Percentiles rank a stretch among this genome's conserved stretches.
These are phyloP conservation scores for Amyelois transitella DNA, from an alignment of 1,140 invertebrate species.

Conservation along the genomic window DNA sequence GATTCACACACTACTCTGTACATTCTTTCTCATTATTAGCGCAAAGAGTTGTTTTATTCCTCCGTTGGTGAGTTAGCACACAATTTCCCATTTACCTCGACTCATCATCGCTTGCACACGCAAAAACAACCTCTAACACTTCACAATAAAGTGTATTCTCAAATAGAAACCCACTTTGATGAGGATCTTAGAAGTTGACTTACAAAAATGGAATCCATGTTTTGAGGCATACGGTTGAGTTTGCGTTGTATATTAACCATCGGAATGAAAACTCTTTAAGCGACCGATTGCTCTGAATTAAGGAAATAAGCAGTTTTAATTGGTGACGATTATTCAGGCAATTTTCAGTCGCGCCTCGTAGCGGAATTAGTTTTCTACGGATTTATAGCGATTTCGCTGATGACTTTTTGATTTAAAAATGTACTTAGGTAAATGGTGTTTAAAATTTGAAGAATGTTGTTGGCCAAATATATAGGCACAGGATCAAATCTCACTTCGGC, in stretches of 20 bases:
- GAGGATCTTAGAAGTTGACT: constrained; percentile 23
- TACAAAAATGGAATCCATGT: constrained; percentile 16
- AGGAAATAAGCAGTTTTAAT: constrained; percentile 69
- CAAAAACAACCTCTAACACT: constrained; percentile 29
- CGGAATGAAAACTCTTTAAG: constrained; percentile 42
- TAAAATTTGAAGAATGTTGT: no score
- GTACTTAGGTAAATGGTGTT: no score
- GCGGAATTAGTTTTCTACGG: neutral
- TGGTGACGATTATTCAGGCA: constrained; percentile 59
- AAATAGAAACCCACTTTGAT: constrained; percentile 5
- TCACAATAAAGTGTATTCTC: constrained; percentile 23
- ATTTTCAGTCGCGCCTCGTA: constrained; percentile 16
- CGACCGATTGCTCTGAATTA: constrained; percentile 60
- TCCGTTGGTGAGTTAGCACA: constrained; percentile 61
- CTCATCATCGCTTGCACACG: constrained; percentile 25
- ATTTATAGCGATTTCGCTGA: neutral
- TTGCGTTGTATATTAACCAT: constrained; percentile 13
- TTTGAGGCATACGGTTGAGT: constrained; percentile 12
- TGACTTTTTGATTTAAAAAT: neutral
- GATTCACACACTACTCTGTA: constrained; percentile 27
- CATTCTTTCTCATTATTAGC: constrained; percentile 67
- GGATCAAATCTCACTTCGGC: no score
- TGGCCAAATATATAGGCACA: no score
- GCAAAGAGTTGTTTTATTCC: constrained; percentile 71
- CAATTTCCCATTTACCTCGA: constrained; percentile 66